Evolutionary conservation across 2,888 invertebrate genomes (phyloP), one percentile per base, ranked within the genome.

Genomic region (Lasioglossum calceatum): DNA sequence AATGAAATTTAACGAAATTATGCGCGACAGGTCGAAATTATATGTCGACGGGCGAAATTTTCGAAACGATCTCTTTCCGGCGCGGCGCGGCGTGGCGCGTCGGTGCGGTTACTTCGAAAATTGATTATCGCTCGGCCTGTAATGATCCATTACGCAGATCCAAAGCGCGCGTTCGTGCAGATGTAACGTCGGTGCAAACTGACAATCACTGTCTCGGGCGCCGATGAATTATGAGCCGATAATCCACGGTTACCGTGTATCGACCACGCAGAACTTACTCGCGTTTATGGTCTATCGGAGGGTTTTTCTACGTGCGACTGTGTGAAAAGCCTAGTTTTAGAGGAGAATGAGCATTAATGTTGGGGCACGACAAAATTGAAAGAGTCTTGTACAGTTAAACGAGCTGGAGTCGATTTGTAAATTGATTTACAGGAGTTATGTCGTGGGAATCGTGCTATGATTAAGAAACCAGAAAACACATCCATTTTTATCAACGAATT

Each of bases 191-290:
- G 88, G 74, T 87, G 91, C 94, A 92, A 94, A 94, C 94, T 94
- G 95, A 95, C 94, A 95, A 95, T 95, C 95, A 95, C 94, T 94
- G 94, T 95, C 95, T 93, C 87, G 92, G 84, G 84, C 88, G 79
- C 81, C 89, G 90, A 92, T 94, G 94, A 95, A 93, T 95, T 95
- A 95, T 94, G 94, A 93, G 93, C 91, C 94, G 89, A 92, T 95
- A 95, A 95, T 94, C 93, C 91, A 88, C 92, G 92, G 92, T 92
- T 92, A 90, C 90, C 85, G 81, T 64, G 83, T 81, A 79, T 80
- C 77, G 80, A 61, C 79, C 61, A 75, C 50, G 64, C 85, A 82
- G 88, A 86, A 89, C 91, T 90, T 91, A 91, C 91, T 87, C 83
- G 82, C 84, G 82, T 87, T 86, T 88, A 84, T 88, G 78, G 79